phyloP scores from a whole-genome alignment of 2,113 vertebrate genomes.

The Mugil cephalus region DNA sequence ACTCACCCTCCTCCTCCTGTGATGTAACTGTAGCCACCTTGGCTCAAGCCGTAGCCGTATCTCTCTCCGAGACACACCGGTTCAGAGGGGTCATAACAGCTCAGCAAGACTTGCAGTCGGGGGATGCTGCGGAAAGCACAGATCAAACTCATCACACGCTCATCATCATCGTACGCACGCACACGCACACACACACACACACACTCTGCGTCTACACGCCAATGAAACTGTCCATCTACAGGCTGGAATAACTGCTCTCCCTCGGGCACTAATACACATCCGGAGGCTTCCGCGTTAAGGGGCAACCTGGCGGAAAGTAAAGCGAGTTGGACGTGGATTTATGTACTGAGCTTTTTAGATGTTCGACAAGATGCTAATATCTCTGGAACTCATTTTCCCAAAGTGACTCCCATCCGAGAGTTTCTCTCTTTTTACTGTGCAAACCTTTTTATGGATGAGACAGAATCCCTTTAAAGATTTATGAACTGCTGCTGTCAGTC shows the following conservation, averaged over 20 bases:
- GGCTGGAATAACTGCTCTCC: conserved; percentile 37
- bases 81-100: conserved; percentile 91
- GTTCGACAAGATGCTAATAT: conserved; percentile 45
- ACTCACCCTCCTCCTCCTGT: conserved; percentile 97
- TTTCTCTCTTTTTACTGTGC: conserved; percentile 27
- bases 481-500: conserved; percentile 29
- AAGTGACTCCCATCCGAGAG: conserved; percentile 20
- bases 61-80: conserved; percentile 93
- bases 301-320: conserved; percentile 44
- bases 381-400: conserved; percentile 18
- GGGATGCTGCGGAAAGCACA: conserved; percentile 84
- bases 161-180: conserved; percentile 41
- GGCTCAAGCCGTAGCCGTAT: conserved; percentile 93
- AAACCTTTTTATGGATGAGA: conserved; percentile 23
- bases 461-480: conserved; percentile 15
- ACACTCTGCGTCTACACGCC: background rate
- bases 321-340: conserved; percentile 43
- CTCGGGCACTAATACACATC: conserved; percentile 43
- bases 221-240: conserved; percentile 35
- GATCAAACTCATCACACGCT: conserved; percentile 47
- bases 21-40: conserved; percentile 97
- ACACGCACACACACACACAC: background rate
- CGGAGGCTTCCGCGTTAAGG: conserved; percentile 42
- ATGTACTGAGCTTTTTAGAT: conserved; percentile 42
- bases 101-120: conserved; percentile 90